Percentiles rank a stretch among this genome's conserved stretches.
phyloP scores from a whole-genome alignment of 2,113 vertebrate species.

The Bubalus kerabau region DNA sequence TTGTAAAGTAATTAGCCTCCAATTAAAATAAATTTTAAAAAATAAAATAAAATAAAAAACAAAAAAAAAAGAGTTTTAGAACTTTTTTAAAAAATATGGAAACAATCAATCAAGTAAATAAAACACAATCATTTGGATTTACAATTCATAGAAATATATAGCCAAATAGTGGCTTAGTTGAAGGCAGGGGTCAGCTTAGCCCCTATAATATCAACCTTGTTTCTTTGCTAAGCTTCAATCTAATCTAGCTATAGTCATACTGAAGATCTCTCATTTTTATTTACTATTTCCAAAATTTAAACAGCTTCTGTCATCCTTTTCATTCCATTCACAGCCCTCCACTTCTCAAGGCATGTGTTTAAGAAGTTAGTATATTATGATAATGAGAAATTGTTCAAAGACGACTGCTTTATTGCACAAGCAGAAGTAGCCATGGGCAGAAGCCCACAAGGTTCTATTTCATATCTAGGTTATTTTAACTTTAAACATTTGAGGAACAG shows the following conservation, averaged over 20 bases:
- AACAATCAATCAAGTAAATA: neutral
- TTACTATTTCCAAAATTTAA: neutral
- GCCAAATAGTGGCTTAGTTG: neutral
- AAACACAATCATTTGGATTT: neutral
- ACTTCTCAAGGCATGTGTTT: neutral
- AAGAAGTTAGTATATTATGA: neutral
- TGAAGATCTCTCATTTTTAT: neutral
- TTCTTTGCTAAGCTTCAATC: neutral
- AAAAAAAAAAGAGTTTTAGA: neutral
- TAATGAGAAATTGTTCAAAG: neutral
- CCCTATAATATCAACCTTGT: neutral
- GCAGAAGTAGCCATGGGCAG: neutral
- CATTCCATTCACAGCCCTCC: neutral
- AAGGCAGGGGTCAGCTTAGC: neutral
- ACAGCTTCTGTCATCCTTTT: neutral
- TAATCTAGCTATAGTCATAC: neutral
- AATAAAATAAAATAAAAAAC: too few relatives aligned
- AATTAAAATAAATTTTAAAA: too few relatives aligned
- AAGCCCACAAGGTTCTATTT: neutral
- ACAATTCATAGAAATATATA: neutral
- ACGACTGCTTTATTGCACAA: neutral
- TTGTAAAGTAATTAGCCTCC: too few relatives aligned
- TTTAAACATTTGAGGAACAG: neutral
- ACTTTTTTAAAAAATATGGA: neutral
- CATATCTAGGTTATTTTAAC: neutral